Percentiles rank a stretch among this genome's conserved stretches.
These are phyloP conservation scores for Camponotus floridanus DNA, from an alignment of 1,140 invertebrate genomes.

Conservation along the genomic window DNA sequence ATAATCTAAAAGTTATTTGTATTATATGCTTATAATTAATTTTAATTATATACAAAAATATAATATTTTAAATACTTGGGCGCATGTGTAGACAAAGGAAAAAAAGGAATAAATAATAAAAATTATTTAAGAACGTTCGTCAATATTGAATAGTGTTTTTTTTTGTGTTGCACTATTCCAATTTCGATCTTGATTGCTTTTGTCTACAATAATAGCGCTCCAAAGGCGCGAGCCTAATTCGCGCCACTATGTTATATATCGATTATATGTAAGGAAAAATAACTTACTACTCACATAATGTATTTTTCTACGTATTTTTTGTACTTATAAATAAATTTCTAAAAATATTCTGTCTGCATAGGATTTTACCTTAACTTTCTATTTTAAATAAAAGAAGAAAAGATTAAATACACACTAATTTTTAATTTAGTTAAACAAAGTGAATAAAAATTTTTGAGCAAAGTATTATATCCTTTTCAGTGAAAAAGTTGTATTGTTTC, in stretches of 20 bases:
- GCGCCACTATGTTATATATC: not conserved
- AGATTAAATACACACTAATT: not conserved
- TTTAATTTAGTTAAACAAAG: no score
- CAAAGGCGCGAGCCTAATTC: slow-evolving; percentile 10
- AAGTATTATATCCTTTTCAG: no score
- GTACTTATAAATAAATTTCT: slow-evolving; percentile 82
- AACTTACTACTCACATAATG: slow-evolving; percentile 70
- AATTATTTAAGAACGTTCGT: slow-evolving; percentile 23
- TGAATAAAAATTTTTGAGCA: no score
- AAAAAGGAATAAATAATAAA: not conserved
- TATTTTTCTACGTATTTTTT: slow-evolving; percentile 86
- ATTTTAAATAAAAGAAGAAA: not conserved
- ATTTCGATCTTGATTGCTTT: not conserved
- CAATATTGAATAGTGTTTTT: not conserved
- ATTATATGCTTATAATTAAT: slow-evolving; percentile 51
- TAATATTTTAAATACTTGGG: slow-evolving; percentile 29
- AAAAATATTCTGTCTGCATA: slow-evolving; percentile 36
- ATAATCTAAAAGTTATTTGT: slow-evolving; percentile 58
- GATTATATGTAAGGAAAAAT: slow-evolving; percentile 42
- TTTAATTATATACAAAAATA: slow-evolving; percentile 41
- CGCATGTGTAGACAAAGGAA: not conserved
- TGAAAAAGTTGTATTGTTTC: no score
- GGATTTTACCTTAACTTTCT: not conserved
- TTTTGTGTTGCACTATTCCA: slow-evolving; percentile 14
- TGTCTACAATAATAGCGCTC: slow-evolving; percentile 1